Conservation (phyloP, 2,888 invertebrate genomes). For the Drosophila demipolita region DNA sequence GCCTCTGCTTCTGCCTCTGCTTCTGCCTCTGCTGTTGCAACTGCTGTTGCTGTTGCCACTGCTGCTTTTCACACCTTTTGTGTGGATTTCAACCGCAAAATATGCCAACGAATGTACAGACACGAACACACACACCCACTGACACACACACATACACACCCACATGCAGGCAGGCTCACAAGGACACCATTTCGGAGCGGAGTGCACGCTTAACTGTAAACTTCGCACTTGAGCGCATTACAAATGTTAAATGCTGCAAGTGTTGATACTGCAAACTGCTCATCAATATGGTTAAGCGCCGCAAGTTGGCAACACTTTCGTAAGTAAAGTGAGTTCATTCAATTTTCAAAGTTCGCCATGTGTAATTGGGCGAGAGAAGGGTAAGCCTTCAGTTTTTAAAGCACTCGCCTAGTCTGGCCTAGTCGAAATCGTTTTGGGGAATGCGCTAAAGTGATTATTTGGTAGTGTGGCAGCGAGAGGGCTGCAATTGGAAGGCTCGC, state of each 20-base stretch:
- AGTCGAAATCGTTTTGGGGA: constrained; percentile 10
- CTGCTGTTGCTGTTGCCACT: constrained; percentile 11
- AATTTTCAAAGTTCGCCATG: neutral
- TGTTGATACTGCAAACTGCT: neutral
- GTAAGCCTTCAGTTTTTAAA: neutral
- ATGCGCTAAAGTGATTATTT: constrained; percentile 19
- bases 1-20: constrained; percentile 34
- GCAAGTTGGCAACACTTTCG: neutral
- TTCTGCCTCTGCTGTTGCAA: constrained; percentile 21
- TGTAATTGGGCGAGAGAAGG: neutral
- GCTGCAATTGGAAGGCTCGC: constrained; percentile 36
- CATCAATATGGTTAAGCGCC: neutral
- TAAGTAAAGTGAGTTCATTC: neutral
- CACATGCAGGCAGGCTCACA: neutral
- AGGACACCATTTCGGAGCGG: constrained; percentile 7
- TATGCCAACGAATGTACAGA: constrained; percentile 34
- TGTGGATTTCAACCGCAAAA: constrained; percentile 56
- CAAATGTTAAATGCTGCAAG: constrained; percentile 31
- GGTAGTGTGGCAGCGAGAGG: constrained; percentile 7
- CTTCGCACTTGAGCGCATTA: constrained; percentile 37
- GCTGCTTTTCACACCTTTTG: constrained; percentile 61
- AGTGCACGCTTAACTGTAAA: constrained; percentile 33
- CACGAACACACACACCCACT: constrained; percentile 4
- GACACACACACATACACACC: neutral
- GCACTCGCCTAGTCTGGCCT: neutral